These are phyloP conservation scores for Tenebrio molitor DNA, from an alignment of 1,140 invertebrate species.

Conservation along the genomic window DNA sequence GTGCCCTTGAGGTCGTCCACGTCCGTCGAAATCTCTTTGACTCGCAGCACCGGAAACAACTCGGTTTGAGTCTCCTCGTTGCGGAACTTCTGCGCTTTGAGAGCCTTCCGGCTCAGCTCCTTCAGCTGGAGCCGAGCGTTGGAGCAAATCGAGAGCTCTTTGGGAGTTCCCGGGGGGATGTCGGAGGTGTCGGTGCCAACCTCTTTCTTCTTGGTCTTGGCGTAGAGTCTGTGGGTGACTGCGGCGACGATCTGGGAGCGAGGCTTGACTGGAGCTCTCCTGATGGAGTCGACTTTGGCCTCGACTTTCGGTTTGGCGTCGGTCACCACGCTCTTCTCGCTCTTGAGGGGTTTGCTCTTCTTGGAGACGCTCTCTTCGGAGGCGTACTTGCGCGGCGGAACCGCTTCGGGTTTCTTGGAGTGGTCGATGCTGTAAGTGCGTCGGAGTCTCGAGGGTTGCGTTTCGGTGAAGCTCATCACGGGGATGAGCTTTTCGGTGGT, in stretches of 20 bases:
- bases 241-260: conserved; percentile 78
- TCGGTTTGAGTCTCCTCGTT: conserved; percentile 75
- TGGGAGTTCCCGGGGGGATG: conserved; percentile 65
- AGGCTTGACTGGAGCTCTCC: conserved; percentile 53
- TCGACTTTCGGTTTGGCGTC: conserved; percentile 49
- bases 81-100: conserved; percentile 71
- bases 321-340: conserved; percentile 31
- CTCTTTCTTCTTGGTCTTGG: conserved; percentile 72
- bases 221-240: conserved; percentile 78
- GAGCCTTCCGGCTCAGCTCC: conserved; percentile 71
- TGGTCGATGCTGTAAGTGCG: conserved; percentile 36
- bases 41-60: conserved; percentile 66
- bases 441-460: conserved; percentile 10
- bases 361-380: conserved; percentile 42
- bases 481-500: conserved; percentile 59
- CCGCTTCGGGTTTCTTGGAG: not conserved
- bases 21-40: conserved; percentile 72
- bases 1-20: conserved; percentile 69
- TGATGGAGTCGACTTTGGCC: conserved; percentile 55
- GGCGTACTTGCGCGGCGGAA: conserved; percentile 19
- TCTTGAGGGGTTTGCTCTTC: not conserved
- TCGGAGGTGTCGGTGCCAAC: conserved; percentile 66
- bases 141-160: conserved; percentile 70
- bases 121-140: conserved; percentile 71
- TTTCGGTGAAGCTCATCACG: conserved; percentile 60